These are phyloP conservation scores for Acipenser transmontanus DNA, from an alignment of 2,797 vertebrate genomes.

Conservation along the genomic window DNA sequence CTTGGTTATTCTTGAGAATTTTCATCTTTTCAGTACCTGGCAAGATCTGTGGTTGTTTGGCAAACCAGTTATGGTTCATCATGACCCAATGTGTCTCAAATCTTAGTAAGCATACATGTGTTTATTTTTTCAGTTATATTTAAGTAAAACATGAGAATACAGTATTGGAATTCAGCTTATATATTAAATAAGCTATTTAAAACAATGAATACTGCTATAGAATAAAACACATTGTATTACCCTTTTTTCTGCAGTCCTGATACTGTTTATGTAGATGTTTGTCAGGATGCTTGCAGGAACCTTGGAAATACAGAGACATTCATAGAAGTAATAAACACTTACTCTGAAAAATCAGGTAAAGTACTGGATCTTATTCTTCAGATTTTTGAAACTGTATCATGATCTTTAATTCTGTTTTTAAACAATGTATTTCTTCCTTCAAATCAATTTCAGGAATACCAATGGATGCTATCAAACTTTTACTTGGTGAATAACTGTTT, in stretches of 20 bases:
- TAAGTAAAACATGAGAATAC: too few species aligned
- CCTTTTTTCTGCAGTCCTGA: slow-evolving; percentile 40
- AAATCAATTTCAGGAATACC: slow-evolving; percentile 61
- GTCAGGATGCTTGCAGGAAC: slow-evolving; percentile 54
- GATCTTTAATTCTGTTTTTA: neutral
- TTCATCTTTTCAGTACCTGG: too few species aligned
- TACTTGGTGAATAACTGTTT: slow-evolving; percentile 87
- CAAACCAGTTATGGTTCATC: too few species aligned
- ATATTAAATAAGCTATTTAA: too few species aligned
- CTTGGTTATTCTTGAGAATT: too few species aligned
- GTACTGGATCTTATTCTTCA: neutral
- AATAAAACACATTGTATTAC: too few species aligned
- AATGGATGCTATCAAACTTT: slow-evolving; percentile 65
- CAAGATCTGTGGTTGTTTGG: too few species aligned
- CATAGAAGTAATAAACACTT: slow-evolving; percentile 70
- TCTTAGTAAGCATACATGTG: too few species aligned
- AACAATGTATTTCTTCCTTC: slow-evolving; percentile 10
- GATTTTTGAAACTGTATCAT: neutral
- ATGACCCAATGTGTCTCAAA: too few species aligned
- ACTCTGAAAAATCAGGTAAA: slow-evolving; percentile 78
- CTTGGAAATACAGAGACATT: slow-evolving; percentile 66
- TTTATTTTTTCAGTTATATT: too few species aligned
- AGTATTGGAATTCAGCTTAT: too few species aligned
- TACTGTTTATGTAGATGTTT: slow-evolving; percentile 37
- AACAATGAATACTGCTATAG: too few species aligned